phyloP scores from a whole-genome alignment of 2,888 invertebrate genomes.

The Iselma pallidipennis region DNA sequence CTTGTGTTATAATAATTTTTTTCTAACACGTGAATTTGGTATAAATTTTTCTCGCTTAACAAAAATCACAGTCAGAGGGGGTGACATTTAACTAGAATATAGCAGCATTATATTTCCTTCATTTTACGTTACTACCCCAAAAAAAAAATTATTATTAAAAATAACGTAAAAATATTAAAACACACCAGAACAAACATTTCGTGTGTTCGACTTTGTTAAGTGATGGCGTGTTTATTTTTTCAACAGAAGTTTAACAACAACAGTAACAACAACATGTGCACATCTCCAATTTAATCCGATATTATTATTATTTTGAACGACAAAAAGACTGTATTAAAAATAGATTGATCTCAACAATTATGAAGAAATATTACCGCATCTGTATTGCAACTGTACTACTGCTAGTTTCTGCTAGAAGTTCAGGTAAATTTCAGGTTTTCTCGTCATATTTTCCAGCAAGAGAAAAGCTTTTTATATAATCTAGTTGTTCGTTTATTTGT shows the following conservation, averaged over 20 bases:
- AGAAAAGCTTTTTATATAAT: too few species aligned
- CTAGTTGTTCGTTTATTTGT: too few species aligned
- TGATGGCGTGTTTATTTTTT: conserved; percentile 34
- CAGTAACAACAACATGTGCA: conserved; percentile 30
- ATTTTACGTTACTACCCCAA: too few species aligned
- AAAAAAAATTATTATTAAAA: not conserved
- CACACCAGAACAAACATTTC: conserved; percentile 27
- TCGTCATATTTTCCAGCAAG: not conserved
- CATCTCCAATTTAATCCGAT: conserved; percentile 30
- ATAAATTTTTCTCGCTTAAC: conserved; percentile 2
- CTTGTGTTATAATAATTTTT: conserved; percentile 2
- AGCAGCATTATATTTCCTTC: conserved; percentile 18
- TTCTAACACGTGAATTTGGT: conserved; percentile 4
- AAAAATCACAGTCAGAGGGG: conserved; percentile 9
- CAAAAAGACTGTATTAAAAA: not conserved
- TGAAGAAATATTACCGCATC: conserved; percentile 18
- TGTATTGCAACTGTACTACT: conserved; percentile 12
- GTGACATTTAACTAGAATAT: not conserved
- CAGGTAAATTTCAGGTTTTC: conserved; percentile 21
- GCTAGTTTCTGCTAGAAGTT: conserved; percentile 12
- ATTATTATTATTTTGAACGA: conserved; percentile 17
- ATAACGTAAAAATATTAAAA: conserved; percentile 16
- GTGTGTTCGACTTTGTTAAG: conserved; percentile 21
- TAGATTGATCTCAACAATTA: conserved; percentile 13
- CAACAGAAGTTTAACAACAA: conserved; percentile 28